phyloP scores from a whole-genome alignment of 2,113 vertebrate species.

The Barnardius zonarius region DNA sequence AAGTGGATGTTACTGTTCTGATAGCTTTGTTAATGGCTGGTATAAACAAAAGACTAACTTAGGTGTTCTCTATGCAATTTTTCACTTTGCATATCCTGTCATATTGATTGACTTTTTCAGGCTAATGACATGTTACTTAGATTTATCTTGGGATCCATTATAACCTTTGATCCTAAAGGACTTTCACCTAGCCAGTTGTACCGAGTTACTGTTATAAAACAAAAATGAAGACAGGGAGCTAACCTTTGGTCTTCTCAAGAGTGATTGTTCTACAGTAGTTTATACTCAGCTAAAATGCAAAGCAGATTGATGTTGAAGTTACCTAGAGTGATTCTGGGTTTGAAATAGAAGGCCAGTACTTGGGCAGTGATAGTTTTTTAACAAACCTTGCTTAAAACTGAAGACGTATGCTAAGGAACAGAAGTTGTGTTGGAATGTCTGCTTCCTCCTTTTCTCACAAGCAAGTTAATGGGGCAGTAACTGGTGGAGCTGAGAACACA shows the following conservation, averaged over 20 bases:
- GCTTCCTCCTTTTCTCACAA: not conserved
- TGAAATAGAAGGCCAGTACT: not conserved
- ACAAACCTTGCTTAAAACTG: not conserved
- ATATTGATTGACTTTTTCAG: not conserved
- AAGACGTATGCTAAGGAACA: accelerated
- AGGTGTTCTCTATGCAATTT: not conserved
- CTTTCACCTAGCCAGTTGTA: not conserved
- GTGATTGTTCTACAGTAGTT: not conserved
- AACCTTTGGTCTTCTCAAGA: not conserved
- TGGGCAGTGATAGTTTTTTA: not conserved
- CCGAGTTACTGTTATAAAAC: not conserved
- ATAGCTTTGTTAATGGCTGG: not conserved
- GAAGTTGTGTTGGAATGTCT: not conserved
- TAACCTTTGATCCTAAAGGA: not conserved
- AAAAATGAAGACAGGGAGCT: not conserved
- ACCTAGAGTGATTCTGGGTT: not conserved
- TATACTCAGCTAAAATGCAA: not conserved
- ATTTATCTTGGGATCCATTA: not conserved
- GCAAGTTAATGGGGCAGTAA: too few species aligned
- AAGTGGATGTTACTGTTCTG: not conserved
- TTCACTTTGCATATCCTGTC: not conserved
- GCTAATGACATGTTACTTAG: not conserved
- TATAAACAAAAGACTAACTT: not conserved
- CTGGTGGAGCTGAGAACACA: not conserved
- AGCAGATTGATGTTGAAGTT: not conserved